Evolutionary conservation across 2,888 invertebrate genomes (phyloP).

Genomic region (Rhorus exstirpatorius): DNA sequence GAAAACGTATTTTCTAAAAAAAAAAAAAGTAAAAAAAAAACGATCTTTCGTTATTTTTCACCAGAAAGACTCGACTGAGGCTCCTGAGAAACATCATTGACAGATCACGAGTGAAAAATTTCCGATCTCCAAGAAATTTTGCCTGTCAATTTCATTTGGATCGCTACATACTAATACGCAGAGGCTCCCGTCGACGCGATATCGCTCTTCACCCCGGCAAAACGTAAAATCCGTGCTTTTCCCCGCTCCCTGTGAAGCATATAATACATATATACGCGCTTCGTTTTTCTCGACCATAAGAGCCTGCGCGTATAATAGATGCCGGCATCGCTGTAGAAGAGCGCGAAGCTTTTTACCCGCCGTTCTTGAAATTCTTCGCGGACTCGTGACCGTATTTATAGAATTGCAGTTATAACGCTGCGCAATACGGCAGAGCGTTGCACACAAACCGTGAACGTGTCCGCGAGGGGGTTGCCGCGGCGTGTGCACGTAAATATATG

Average conservation of each 20-base stretch:
- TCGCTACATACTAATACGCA: too few relatives aligned
- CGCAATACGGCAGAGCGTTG: conserved; percentile 36
- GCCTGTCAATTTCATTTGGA: not conserved
- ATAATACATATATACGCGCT: conserved; percentile 1
- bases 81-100: too few relatives aligned
- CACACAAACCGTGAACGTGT: conserved; percentile 7
- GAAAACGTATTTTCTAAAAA: too few relatives aligned
- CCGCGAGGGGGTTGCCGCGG: conserved; percentile 13
- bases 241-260: not conserved
- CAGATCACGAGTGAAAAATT: not conserved
- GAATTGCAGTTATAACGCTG: conserved; percentile 72
- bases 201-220: conserved; percentile 5
- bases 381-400: conserved; percentile 81
- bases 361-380: conserved; percentile 80
- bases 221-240: not conserved
- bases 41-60: not conserved
- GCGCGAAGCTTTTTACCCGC: conserved; percentile 59
- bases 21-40: too few relatives aligned
- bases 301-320: not conserved
- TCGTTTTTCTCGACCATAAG: not conserved
- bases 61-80: not conserved
- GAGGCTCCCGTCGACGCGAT: not conserved
- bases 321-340: conserved; percentile 26
- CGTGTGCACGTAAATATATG: not conserved
- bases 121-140: not conserved